phyloP scores from a whole-genome alignment of 1,140 invertebrate species.

The Penaeus indicus region DNA sequence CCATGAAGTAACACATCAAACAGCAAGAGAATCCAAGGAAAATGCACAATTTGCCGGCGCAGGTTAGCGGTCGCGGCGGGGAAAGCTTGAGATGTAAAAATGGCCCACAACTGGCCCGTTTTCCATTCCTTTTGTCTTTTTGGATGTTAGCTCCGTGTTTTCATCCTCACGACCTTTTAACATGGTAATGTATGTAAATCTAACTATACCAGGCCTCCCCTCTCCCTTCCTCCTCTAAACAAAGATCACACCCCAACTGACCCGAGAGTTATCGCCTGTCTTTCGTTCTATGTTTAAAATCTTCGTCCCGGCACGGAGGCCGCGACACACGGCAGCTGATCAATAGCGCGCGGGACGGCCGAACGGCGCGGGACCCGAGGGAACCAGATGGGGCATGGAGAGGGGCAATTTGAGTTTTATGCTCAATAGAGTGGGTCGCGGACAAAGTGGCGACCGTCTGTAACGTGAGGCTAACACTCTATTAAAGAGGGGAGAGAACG shows the following conservation, averaged over 20 bases:
- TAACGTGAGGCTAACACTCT: constrained; percentile 54
- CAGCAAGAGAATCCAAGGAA: not conserved
- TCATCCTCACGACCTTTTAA: constrained; percentile 46
- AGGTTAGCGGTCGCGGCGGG: not conserved
- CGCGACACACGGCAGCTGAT: too few species aligned
- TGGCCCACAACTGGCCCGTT: constrained; percentile 32
- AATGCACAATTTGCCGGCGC: constrained; percentile 18
- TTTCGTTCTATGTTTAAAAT: not conserved
- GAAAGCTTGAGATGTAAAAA: constrained; percentile 21
- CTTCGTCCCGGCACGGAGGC: not conserved
- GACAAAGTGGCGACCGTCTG: constrained; percentile 47
- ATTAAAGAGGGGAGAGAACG: constrained; percentile 54
- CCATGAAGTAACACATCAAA: not conserved
- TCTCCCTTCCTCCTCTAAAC: constrained; percentile 37
- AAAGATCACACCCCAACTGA: constrained; percentile 49
- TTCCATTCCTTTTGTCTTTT: constrained; percentile 46
- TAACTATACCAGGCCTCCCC: constrained; percentile 41
- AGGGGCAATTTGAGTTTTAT: constrained; percentile 45
- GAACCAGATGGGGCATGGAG: constrained; percentile 56
- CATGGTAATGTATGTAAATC: constrained; percentile 62
- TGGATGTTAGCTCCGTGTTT: constrained; percentile 48
- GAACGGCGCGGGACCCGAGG: not conserved
- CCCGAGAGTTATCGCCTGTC: not conserved
- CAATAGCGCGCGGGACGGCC: not conserved
- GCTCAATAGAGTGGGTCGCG: constrained; percentile 44